These are phyloP conservation scores for Carduelis carduelis DNA, from an alignment of 2,797 vertebrate genomes.

Conservation along the genomic window DNA sequence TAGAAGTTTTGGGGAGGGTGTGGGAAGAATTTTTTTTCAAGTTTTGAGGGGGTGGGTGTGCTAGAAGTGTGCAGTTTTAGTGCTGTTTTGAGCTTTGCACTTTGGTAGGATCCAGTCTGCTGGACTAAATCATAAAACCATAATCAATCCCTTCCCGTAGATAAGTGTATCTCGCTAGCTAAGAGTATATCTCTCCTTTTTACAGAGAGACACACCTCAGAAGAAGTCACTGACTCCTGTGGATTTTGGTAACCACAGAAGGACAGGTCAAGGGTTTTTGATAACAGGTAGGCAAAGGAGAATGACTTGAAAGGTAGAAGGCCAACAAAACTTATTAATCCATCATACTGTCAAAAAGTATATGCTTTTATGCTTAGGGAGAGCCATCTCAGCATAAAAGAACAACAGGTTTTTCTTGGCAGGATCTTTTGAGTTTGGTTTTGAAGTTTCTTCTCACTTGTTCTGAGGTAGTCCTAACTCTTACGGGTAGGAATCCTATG, in stretches of 20 bases:
- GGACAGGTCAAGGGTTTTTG: slow-evolving; percentile 68
- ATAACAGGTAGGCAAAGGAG: slow-evolving; percentile 67
- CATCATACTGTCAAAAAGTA: background rate
- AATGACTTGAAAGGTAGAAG: background rate
- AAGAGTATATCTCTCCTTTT: background rate
- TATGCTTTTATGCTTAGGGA: background rate
- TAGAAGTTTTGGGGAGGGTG: background rate
- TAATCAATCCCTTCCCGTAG: background rate
- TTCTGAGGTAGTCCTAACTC: background rate
- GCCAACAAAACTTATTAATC: background rate
- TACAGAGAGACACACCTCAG: slow-evolving; percentile 72
- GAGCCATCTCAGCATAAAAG: background rate
- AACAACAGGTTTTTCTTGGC: background rate
- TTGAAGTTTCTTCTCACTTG: background rate
- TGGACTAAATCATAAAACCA: background rate
- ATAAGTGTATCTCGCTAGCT: background rate
- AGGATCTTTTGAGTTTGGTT: background rate
- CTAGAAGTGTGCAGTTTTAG: background rate
- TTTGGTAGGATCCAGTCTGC: background rate
- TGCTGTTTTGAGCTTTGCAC: background rate
- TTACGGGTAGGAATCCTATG: background rate
- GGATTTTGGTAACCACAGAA: slow-evolving; percentile 73
- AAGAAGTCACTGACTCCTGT: slow-evolving; percentile 75
- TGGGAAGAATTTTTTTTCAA: background rate
- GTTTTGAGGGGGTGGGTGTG: background rate